Evolutionary conservation across 2,797 vertebrate species (phyloP).

Genomic region (Scyliorhinus canicula): DNA sequence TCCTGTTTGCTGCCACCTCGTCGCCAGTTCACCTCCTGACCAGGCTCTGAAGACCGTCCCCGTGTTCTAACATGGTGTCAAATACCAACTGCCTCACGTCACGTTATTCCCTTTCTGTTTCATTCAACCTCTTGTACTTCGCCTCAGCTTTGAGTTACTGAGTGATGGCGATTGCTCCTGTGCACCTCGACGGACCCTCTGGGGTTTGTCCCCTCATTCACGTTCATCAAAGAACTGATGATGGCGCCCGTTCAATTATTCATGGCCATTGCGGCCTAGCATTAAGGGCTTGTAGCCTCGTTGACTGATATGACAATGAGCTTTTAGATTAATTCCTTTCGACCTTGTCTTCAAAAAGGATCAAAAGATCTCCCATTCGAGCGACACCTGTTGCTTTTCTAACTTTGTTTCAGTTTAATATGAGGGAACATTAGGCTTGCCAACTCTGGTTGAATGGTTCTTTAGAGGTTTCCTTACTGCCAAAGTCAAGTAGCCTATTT

Average conservation of each 20-base stretch:
- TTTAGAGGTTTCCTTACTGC: neutral
- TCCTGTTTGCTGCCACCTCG: too few species aligned
- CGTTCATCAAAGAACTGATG: neutral
- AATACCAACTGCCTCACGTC: too few species aligned
- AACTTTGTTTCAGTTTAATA: neutral
- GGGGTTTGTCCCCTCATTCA: neutral
- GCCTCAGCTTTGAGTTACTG: neutral
- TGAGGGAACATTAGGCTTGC: neutral
- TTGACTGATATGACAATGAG: neutral
- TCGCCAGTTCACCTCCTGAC: too few species aligned
- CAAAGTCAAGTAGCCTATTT: neutral
- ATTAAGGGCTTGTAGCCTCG: neutral
- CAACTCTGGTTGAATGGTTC: neutral
- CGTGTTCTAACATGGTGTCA: too few species aligned
- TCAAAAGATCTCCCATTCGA: neutral
- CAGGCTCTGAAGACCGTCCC: too few species aligned
- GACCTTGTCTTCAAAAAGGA: neutral
- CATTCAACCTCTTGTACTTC: neutral
- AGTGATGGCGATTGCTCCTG: neutral
- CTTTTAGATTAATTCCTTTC: neutral
- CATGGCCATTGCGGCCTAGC: neutral
- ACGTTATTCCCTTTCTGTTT: neutral
- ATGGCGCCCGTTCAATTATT: neutral
- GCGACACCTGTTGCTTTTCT: neutral
- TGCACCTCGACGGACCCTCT: neutral